Base-by-base conservation (phyloP, 1,140 invertebrate genomes). In the Planococcus citri region DNA sequence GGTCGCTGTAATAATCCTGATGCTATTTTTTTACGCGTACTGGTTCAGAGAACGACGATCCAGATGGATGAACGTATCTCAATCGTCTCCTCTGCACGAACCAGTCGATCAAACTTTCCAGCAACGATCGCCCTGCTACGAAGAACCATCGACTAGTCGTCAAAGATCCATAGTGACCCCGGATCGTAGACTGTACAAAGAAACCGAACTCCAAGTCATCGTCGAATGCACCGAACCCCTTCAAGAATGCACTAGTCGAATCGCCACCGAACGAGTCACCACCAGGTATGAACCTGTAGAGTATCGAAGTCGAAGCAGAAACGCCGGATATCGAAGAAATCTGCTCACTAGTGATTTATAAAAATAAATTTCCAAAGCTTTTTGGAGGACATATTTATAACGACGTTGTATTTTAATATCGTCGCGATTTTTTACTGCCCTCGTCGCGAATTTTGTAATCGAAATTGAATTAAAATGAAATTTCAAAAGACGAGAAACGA, bases 121-220 rank as follows among this genome's bases (percentile, higher is more conserved):
- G 37, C 51, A 71, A 29, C 70, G 24, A 24, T 51, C 70, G 29
- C n/a, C 68, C 70, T 24, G 51, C 70, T 27, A 27, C 68, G 51
- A 78, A 69, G 69, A 71, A 27, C 61, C 38, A 24, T 20, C 60
- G 14, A 64, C 60, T 17, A 73, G 61, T 27, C 71, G 69, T 22
- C 68, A 73, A 64, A 68, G 67, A 37, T 71, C 73, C 20, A 80
- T 91, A 76, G 86, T 91, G 29, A 83, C 90, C 71, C 89, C 89
- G 0, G 89, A 91, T 69, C 86, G 88, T 0, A 83, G 87, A 75
- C 86, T 88, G 12, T 92, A 92, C 77, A 83, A 85, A 74, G 89
- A 92, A 78, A 91, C 88, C 3, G 89, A 91, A 78, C 84, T 91
- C 74, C 87, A 91, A 77, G 87, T 91, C 73, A 86, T 91, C 75